phyloP scores from a whole-genome alignment of 2,888 invertebrate species.

The Sesia bembeciformis region DNA sequence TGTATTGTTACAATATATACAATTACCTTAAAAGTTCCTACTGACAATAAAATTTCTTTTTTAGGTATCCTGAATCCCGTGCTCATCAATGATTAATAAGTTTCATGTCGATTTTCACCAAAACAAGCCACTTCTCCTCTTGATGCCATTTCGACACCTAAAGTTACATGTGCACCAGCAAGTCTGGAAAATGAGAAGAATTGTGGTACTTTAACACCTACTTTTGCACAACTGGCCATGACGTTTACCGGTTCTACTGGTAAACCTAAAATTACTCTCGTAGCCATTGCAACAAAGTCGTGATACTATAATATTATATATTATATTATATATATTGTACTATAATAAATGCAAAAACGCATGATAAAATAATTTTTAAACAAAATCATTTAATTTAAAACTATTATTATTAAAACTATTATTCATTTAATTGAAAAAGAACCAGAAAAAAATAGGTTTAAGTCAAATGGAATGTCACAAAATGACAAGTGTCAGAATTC shows the following conservation, averaged over 20 bases:
- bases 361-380: too few relatives aligned
- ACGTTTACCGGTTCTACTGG: constrained; percentile 89
- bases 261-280: constrained; percentile 92
- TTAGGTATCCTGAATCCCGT: constrained; percentile 97
- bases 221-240: constrained; percentile 87
- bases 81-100: constrained; percentile 97
- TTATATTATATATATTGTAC: too few relatives aligned
- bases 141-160: constrained; percentile 99
- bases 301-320: too few relatives aligned
- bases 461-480: too few relatives aligned
- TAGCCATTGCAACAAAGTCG: constrained; percentile 98
- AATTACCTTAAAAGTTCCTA: constrained; percentile 95
- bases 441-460: too few relatives aligned
- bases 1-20: not conserved
- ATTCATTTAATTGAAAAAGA: too few relatives aligned
- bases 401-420: too few relatives aligned
- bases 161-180: constrained; percentile 97
- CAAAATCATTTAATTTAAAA: too few relatives aligned
- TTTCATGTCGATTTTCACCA: constrained; percentile 97
- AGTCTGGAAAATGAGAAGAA: constrained; percentile 99
- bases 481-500: too few relatives aligned
- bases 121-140: constrained; percentile 99
- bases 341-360: too few relatives aligned
- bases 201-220: constrained; percentile 98
- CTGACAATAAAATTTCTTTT: constrained; percentile 94